These are phyloP conservation scores for Perca fluviatilis DNA, from an alignment of 2,113 vertebrate species.

Conservation along the genomic window DNA sequence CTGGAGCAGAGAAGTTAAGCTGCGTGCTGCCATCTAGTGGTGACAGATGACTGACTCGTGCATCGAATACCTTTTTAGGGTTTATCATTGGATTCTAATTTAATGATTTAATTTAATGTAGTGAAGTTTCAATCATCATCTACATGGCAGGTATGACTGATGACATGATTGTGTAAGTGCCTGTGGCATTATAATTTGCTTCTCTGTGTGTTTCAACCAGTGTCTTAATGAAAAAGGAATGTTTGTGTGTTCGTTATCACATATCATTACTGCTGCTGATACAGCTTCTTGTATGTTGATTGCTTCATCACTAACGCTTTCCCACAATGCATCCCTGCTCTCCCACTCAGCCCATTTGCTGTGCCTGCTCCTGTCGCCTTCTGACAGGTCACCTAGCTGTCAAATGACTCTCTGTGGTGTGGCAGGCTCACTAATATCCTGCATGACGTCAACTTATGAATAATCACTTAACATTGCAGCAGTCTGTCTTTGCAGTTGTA, in stretches of 20 bases:
- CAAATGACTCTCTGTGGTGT: conserved; percentile 24
- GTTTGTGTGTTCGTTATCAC: conserved; percentile 62
- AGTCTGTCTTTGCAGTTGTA: neutral
- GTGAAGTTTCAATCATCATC: conserved; percentile 19
- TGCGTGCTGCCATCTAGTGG: conserved; percentile 76
- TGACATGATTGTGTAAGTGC: conserved; percentile 2
- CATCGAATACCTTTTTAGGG: neutral
- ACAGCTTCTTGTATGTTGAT: conserved; percentile 59
- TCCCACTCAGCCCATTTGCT: conserved; percentile 4
- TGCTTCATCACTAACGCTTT: conserved; percentile 45
- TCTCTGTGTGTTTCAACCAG: conserved; percentile 43
- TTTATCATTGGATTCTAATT: neutral
- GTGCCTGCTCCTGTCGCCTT: conserved; percentile 14
- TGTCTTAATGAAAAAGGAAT: conserved; percentile 42
- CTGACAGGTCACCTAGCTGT: conserved; percentile 5
- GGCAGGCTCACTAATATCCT: conserved; percentile 32
- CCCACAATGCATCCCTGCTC: conserved; percentile 54
- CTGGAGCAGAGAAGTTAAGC: neutral
- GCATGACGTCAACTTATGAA: conserved; percentile 55
- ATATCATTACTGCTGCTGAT: conserved; percentile 43
- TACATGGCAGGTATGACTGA: conserved; percentile 34
- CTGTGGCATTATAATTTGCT: conserved; percentile 81
- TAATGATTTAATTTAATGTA: neutral
- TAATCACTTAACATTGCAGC: neutral
- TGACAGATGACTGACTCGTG: neutral